Evolutionary conservation across 2,113 vertebrate genomes (phyloP).

Genomic region (Thermophis baileyi): DNA sequence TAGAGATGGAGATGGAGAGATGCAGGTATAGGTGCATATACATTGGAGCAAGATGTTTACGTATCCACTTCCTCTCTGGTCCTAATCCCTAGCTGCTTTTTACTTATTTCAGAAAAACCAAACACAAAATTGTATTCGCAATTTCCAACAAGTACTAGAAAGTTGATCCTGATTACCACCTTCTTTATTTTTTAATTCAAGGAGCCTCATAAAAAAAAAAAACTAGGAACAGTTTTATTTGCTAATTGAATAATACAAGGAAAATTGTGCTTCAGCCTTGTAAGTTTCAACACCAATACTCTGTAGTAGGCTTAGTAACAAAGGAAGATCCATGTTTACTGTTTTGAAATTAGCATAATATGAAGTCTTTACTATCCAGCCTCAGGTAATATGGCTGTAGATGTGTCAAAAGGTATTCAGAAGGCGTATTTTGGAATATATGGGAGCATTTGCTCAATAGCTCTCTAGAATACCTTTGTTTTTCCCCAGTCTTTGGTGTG

Average conservation of each 20-base stretch:
- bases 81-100: neutral
- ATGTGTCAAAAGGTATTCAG: neutral
- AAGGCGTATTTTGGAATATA: neutral
- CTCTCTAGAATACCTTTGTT: neutral
- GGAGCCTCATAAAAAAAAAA: neutral
- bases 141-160: neutral
- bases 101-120: neutral
- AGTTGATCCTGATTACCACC: neutral
- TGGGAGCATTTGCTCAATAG: neutral
- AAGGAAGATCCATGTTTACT: neutral
- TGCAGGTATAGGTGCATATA: neutral
- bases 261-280: neutral
- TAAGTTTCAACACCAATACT: neutral
- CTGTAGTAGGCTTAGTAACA: neutral
- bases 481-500: neutral
- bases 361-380: neutral
- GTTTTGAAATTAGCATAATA: neutral
- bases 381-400: neutral
- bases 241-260: neutral
- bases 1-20: neutral
- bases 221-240: neutral
- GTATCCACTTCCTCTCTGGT: neutral
- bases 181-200: neutral
- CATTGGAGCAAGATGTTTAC: neutral
- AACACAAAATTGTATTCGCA: neutral